Evolutionary conservation across 2,888 invertebrate genomes (phyloP).

Genomic region (Boloria selene): DNA sequence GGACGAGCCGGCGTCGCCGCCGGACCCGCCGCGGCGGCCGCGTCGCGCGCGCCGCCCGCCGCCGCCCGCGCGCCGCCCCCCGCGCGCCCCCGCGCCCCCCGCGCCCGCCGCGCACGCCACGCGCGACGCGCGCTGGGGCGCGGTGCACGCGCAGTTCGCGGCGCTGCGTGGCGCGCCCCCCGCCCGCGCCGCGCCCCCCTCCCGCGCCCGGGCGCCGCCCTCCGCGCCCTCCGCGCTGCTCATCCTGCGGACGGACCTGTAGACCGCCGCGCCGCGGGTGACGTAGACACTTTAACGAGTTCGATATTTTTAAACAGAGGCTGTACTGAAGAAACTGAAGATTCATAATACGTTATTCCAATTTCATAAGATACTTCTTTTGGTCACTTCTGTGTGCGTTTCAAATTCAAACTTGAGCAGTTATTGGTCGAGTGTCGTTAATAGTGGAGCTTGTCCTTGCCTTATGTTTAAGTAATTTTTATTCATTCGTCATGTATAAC

Average conservation of each 20-base stretch:
- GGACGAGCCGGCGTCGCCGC: slow-evolving; percentile 37
- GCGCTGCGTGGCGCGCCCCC: slow-evolving; percentile 42
- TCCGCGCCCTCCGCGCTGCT: slow-evolving; percentile 57
- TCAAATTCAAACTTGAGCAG: too few relatives aligned
- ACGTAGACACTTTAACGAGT: not conserved
- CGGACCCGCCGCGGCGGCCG: slow-evolving; percentile 32
- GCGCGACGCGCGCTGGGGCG: slow-evolving; percentile 64
- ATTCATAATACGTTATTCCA: too few relatives aligned
- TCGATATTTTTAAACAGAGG: too few relatives aligned
- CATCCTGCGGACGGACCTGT: slow-evolving; percentile 63
- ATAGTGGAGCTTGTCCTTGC: too few relatives aligned
- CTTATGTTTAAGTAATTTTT: too few relatives aligned
- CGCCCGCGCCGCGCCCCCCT: slow-evolving; percentile 47
- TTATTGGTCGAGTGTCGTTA: too few relatives aligned
- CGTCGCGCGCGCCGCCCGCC: slow-evolving; percentile 27
- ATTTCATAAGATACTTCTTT: too few relatives aligned
- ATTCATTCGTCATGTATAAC: too few relatives aligned
- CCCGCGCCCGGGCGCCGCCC: slow-evolving; percentile 50
- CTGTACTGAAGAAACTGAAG: too few relatives aligned
- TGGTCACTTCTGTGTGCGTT: too few relatives aligned
- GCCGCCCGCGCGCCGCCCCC: slow-evolving; percentile 25
- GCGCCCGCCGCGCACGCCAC: slow-evolving; percentile 33
- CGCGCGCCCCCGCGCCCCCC: slow-evolving; percentile 15
- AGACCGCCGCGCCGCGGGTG: slow-evolving; percentile 27
- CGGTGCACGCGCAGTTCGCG: slow-evolving; percentile 68